Percentiles rank a stretch among this genome's conserved stretches.
phyloP scores from a whole-genome alignment of 2,113 vertebrate species.

The Zingel zingel region DNA sequence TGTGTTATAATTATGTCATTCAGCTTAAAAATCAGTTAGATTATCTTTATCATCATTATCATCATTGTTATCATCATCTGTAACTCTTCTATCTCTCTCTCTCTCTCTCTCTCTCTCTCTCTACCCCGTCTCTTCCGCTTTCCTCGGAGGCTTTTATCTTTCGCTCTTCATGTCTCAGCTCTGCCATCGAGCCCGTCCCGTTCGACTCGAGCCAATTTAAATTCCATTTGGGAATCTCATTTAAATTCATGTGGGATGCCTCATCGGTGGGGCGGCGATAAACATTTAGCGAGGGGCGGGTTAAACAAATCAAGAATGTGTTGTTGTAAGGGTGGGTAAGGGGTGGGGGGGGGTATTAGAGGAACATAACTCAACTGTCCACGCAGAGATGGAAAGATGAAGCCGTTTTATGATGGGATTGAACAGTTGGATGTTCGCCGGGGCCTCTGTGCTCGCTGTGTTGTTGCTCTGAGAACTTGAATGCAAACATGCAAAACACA shows the following conservation, averaged over 20 bases:
- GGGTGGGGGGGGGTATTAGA: neutral
- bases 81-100: no score
- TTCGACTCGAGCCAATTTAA: conserved; percentile 45
- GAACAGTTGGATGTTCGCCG: neutral
- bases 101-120: no score
- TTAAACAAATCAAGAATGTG: conserved; percentile 28
- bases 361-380: conserved; percentile 23
- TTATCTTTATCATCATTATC: neutral
- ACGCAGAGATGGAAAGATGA: neutral
- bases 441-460: neutral
- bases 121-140: no score
- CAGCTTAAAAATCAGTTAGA: neutral
- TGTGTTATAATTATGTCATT: neutral
- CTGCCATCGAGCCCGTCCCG: neutral
- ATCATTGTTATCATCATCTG: neutral
- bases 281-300: conserved; percentile 46
- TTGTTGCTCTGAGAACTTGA: neutral
- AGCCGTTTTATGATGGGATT: conserved; percentile 34
- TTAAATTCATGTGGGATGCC: conserved; percentile 50
- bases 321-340: neutral
- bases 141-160: neutral
- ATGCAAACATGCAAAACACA: conserved; percentile 23
- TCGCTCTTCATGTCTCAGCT: neutral
- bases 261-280: conserved; percentile 47
- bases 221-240: conserved; percentile 56